Base-by-base conservation (phyloP, 2,113 vertebrate genomes). In the Chionodraco myersi region DNA sequence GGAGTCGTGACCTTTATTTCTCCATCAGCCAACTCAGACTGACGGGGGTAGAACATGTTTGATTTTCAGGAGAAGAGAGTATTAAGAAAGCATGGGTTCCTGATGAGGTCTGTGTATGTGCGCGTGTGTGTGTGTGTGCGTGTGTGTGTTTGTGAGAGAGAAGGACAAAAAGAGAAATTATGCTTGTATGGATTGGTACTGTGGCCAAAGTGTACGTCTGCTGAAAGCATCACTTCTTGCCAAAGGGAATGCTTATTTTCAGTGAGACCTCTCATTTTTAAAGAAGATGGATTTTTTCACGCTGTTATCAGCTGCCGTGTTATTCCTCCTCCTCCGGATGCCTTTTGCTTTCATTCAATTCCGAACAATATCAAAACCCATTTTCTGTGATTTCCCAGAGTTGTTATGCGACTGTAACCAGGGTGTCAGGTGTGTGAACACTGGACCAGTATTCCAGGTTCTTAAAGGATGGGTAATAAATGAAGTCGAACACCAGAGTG, bases 141-240 rank as follows among this genome's bases (percentile, higher is more conserved):
- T 53, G 52, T 21, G 52, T 53, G 52, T 34, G 36, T 41, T 0
- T 6, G 36, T 6, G 36, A 52, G 26, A 3, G 11, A 10, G 16
- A 21, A 49, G 41, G 26, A 61, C 0, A 14, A 12, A 13, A 7
- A 66, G 4, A 58, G n/a, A 59, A 44, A 80, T 10, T 0, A 57
- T 49, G 41, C 3, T 53, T 58, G 54, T 73, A 54, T 30, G 51
- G 49, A 62, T 51, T 14, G 1, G 2, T 30, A 15, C 3, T 44
- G 62, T 66, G 51, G 62, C 64, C 52, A 52, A 62, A 85, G 77
- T 66, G 13, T 53, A 61, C 48, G 63, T 62, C 59, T 44, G 61
- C 80, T 72, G 66, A 84, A 80, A 83, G 70, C 62, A 80, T 63
- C 41, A 65, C 73, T 88, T 63, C 26, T 80, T 13, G 71, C 74